Evolutionary conservation across 2,888 invertebrate genomes (phyloP).

Genomic region (Himalopsyche japonica): DNA sequence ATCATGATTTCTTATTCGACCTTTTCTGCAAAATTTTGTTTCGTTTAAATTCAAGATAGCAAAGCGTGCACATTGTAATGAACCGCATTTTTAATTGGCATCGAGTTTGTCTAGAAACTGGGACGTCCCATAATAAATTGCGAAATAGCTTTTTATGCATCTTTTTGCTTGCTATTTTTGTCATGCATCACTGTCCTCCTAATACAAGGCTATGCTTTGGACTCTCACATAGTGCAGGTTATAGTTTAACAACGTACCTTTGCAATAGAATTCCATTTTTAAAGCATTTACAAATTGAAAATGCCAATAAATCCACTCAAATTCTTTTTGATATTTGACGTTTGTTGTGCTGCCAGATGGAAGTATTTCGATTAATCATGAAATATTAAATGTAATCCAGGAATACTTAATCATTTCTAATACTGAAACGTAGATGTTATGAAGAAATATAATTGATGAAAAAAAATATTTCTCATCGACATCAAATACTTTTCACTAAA

Average conservation of each 20-base stretch:
- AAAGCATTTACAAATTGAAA: background rate
- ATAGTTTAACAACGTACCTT: background rate
- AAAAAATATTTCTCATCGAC: too few relatives aligned
- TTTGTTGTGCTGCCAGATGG: background rate
- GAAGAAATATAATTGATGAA: too few relatives aligned
- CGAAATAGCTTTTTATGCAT: conserved; percentile 7
- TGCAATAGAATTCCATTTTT: background rate
- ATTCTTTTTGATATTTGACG: background rate
- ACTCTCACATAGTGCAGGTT: background rate
- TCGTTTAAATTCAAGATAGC: background rate
- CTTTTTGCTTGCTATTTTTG: background rate
- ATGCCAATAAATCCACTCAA: background rate
- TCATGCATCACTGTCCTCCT: background rate
- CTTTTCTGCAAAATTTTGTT: background rate
- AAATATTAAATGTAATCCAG: background rate
- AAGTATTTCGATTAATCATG: background rate
- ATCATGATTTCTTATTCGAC: background rate
- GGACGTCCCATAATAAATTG: conserved; percentile 6
- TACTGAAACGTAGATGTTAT: background rate
- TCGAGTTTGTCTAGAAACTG: background rate
- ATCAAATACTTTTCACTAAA: too few relatives aligned
- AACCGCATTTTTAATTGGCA: background rate
- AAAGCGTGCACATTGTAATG: background rate
- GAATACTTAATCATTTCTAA: background rate
- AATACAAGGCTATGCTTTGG: background rate